A percentile compares a stretch with the other conserved stretches of the same genome.
phyloP scores from a whole-genome alignment of 2,888 invertebrate genomes.

The Octonoba sinensis region DNA sequence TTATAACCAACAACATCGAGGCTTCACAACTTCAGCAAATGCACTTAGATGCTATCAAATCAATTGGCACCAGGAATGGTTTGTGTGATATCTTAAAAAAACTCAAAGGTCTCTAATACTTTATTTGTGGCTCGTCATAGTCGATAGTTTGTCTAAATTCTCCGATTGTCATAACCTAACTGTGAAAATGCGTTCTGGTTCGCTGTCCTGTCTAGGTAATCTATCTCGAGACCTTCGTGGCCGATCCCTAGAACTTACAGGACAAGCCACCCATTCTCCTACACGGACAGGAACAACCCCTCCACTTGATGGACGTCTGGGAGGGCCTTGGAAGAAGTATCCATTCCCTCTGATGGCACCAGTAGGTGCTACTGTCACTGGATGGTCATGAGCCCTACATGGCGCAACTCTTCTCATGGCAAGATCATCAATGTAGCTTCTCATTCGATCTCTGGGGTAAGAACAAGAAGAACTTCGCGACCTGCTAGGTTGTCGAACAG shows the following conservation, averaged over 20 bases:
- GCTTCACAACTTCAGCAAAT: neutral
- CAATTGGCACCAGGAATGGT: conserved; percentile 18
- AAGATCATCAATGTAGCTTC: conserved; percentile 48
- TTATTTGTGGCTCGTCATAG: conserved; percentile 49
- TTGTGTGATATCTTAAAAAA: neutral
- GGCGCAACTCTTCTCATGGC: conserved; percentile 18
- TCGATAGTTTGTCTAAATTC: conserved; percentile 9
- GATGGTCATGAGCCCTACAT: conserved; percentile 34
- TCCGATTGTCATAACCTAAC: conserved; percentile 59
- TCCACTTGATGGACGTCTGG: conserved; percentile 29
- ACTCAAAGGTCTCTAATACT: neutral
- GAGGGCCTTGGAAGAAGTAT: conserved; percentile 43
- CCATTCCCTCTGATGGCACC: neutral
- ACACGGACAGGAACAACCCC: neutral
- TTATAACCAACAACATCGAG: neutral
- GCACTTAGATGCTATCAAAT: conserved; percentile 8
- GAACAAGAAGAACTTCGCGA: conserved; percentile 45
- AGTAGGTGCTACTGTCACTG: neutral
- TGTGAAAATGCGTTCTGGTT: conserved; percentile 42
- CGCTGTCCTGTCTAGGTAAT: conserved; percentile 34
- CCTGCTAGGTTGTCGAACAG: neutral
- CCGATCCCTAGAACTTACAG: conserved; percentile 19
- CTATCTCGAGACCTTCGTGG: conserved; percentile 43
- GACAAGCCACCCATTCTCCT: conserved; percentile 16
- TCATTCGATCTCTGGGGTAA: conserved; percentile 47